These are phyloP conservation scores for Pluvialis apricaria DNA, from an alignment of 2,113 vertebrate genomes.

Conservation along the genomic window DNA sequence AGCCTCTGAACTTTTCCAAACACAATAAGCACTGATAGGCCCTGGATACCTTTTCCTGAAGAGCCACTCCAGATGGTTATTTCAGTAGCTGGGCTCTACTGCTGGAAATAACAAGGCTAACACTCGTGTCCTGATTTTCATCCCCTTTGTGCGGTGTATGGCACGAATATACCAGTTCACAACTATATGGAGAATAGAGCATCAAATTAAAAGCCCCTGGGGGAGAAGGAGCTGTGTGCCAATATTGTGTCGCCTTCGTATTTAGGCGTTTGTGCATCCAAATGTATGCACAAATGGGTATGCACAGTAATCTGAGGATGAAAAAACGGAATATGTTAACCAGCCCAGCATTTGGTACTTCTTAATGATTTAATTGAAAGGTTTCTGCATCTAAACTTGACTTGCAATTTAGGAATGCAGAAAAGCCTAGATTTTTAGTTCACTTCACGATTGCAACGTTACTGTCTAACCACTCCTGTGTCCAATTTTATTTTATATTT, in stretches of 20 bases:
- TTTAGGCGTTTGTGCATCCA: neutral
- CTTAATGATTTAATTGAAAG: neutral
- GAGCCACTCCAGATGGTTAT: neutral
- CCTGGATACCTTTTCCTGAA: slow-evolving; percentile 34
- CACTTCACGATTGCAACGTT: neutral
- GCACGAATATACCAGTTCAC: neutral
- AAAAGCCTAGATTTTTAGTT: neutral
- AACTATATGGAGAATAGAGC: rapidly evolving
- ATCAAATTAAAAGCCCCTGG: neutral
- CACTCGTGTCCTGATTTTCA: neutral
- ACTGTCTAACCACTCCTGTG: neutral
- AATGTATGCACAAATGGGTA: neutral
- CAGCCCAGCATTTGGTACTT: neutral
- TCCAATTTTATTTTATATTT: neutral
- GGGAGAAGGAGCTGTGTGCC: neutral
- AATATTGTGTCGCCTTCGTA: neutral
- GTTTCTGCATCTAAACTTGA: neutral
- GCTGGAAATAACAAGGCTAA: neutral
- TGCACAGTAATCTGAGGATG: neutral
- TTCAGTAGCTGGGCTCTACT: neutral
- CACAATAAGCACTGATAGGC: slow-evolving; percentile 3
- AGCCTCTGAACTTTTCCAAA: slow-evolving; percentile 38
- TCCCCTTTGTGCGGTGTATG: neutral
- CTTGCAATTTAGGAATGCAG: neutral
- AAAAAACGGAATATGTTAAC: neutral